Evolutionary conservation across 2,797 vertebrate species (phyloP), one percentile per base, ranked within the genome.

Genomic region (Malacoctenus gilli): DNA sequence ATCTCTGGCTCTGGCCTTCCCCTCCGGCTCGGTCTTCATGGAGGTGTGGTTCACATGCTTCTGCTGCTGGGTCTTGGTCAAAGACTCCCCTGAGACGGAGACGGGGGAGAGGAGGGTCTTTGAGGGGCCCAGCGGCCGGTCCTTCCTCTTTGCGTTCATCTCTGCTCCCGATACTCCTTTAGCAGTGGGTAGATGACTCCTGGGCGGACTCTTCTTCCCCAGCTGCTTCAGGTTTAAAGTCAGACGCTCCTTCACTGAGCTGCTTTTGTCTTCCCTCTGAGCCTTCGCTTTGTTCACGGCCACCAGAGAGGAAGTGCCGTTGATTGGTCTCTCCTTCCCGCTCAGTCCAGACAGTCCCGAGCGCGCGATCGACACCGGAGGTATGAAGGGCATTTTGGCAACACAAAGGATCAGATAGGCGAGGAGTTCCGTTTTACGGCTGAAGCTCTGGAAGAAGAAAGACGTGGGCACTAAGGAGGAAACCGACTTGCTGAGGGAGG

Each of bases 341-440:
- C 69, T 64, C 41, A 77, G 69, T 14, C 80, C 82, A 2, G 82
- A 78, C 62, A 79, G 9, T 9, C 25, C 43, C 13, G 84, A 79
- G 43, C 48, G 75, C 1, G 20, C 43, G 4, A 84, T 59, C 0
- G 79, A 69, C 54, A 83, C 79, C 1, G 69, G 80, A 0, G 91
- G 89, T 18, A 83, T 83, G 60, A 92, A 92, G 0, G 92, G 90
- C 90, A 92, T 92, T 68, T 91, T 89, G 54, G 68, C 63, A 31
- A 87, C 37, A 12, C 83, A 88, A 59, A 88, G 68, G 30, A 90
- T 49, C 56, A 90, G 55, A 57, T 87, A 89, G 25, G 71, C 80
- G 13, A 90, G 11, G 7, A 90, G 58, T 18, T 87, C 72, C 3
- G 79, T 67, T 67, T 77, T 89, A 39, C 72, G 3, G 19, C 38